These are phyloP conservation scores for Phyto melanocephala DNA, from an alignment of 2,888 invertebrate genomes.

Conservation along the genomic window DNA sequence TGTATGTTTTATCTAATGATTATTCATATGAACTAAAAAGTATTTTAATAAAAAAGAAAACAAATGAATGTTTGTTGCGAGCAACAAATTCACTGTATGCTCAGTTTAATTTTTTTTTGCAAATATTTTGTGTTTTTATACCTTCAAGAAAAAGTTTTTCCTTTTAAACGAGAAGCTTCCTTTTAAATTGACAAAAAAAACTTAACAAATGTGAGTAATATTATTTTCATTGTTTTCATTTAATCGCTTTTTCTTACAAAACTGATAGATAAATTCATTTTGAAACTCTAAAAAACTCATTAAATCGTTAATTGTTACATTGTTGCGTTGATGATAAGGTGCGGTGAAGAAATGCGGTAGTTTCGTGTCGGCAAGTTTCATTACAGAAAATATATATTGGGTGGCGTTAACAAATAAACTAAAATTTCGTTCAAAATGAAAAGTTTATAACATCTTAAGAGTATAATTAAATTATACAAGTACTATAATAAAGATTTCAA, in stretches of 20 bases:
- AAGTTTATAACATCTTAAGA: conserved; percentile 31
- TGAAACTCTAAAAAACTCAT: conserved; percentile 46
- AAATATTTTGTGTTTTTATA: too few species aligned
- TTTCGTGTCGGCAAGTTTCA: conserved; percentile 47
- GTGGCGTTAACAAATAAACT: conserved; percentile 44
- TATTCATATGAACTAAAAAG: too few species aligned
- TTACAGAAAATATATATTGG: conserved; percentile 21
- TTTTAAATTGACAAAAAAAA: conserved; percentile 34
- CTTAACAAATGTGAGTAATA: conserved; percentile 31
- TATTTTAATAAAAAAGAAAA: too few species aligned
- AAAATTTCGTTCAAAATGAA: conserved; percentile 16
- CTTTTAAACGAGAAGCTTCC: too few species aligned
- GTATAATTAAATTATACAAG: conserved; percentile 48
- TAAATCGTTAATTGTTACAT: conserved; percentile 52
- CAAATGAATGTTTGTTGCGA: too few species aligned
- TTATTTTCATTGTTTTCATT: not conserved
- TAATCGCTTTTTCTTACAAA: not conserved
- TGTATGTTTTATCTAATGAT: too few species aligned
- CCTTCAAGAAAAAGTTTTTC: too few species aligned
- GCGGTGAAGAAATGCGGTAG: conserved; percentile 11
- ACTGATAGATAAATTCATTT: conserved; percentile 35
- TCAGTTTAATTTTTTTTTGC: too few species aligned
- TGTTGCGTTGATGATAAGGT: conserved; percentile 30
- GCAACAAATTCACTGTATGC: too few species aligned
- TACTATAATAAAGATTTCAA: conserved; percentile 44